These are phyloP conservation scores for Tapirus terrestris DNA, from an alignment of 2,113 vertebrate genomes.

Conservation along the genomic window DNA sequence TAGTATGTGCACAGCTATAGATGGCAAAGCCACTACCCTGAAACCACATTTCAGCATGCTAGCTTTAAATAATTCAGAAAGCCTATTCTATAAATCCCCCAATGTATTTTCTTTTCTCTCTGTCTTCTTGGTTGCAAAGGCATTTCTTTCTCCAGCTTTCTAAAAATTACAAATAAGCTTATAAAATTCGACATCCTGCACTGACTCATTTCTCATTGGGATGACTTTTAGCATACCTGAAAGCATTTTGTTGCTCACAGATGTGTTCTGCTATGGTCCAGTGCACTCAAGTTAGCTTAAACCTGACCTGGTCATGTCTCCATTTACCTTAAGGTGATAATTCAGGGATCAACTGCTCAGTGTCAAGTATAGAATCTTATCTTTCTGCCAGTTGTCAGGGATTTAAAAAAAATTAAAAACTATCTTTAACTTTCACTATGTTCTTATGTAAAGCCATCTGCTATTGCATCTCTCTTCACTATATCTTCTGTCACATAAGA, in stretches of 20 bases:
- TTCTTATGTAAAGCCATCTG: conserved; percentile 70
- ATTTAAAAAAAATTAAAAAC: conserved; percentile 28
- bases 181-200: conserved; percentile 68
- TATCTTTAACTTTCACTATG: conserved; percentile 71
- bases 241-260: conserved; percentile 81
- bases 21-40: not conserved
- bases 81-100: not conserved
- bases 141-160: conserved; percentile 76
- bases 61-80: conserved; percentile 51
- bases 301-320: conserved; percentile 80
- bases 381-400: conserved; percentile 73
- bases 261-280: conserved; percentile 81
- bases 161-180: conserved; percentile 75
- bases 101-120: conserved; percentile 51
- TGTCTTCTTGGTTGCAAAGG: conserved; percentile 55
- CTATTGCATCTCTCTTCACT: conserved; percentile 42
- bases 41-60: conserved; percentile 54
- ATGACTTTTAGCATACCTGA: conserved; percentile 87
- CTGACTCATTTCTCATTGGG: conserved; percentile 72
- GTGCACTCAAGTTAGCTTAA: conserved; percentile 80
- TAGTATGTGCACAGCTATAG: not conserved
- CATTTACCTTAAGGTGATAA: conserved; percentile 85
- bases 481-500: not conserved
- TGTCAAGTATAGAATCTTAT: conserved; percentile 75
- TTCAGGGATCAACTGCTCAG: conserved; percentile 77